phyloP scores from a whole-genome alignment of 2,888 invertebrate species.

The Drosophila kanekoi region DNA sequence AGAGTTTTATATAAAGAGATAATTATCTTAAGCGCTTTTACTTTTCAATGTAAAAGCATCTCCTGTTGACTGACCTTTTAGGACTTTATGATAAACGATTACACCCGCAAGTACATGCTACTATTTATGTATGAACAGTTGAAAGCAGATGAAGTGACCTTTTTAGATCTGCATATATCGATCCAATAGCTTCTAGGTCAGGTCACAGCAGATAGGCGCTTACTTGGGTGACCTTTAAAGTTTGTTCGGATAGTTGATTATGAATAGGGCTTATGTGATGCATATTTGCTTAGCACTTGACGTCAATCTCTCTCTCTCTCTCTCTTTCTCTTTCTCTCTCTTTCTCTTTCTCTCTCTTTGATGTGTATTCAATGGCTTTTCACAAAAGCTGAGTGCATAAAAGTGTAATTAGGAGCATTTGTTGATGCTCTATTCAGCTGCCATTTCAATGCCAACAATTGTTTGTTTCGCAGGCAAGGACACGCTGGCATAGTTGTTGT shows the following conservation, averaged over 20 bases:
- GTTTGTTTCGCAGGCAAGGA: slow-evolving; percentile 38
- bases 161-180: slow-evolving; percentile 18
- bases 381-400: slow-evolving; percentile 33
- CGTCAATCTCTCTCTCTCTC: slow-evolving; percentile 16
- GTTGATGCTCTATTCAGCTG: slow-evolving; percentile 32
- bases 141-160: slow-evolving; percentile 20
- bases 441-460: slow-evolving; percentile 49
- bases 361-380: slow-evolving; percentile 28
- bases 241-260: slow-evolving; percentile 10
- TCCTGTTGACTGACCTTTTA: background rate
- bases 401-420: slow-evolving; percentile 52
- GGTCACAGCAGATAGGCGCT: slow-evolving; percentile 30
- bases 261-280: slow-evolving; percentile 12
- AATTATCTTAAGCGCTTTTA: too few species aligned
- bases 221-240: slow-evolving; percentile 40
- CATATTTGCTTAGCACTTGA: slow-evolving; percentile 1
- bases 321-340: background rate
- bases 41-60: too few species aligned
- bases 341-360: too few species aligned
- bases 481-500: slow-evolving; percentile 13
- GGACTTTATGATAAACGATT: background rate
- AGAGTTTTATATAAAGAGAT: too few species aligned
- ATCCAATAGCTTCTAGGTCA: slow-evolving; percentile 43
- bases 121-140: background rate
- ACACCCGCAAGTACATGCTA: background rate